Percentiles rank a stretch among this genome's conserved stretches.
Evolutionary conservation across 1,140 invertebrate genomes (phyloP).

Genomic region (Oncopodura yosiiana): DNA sequence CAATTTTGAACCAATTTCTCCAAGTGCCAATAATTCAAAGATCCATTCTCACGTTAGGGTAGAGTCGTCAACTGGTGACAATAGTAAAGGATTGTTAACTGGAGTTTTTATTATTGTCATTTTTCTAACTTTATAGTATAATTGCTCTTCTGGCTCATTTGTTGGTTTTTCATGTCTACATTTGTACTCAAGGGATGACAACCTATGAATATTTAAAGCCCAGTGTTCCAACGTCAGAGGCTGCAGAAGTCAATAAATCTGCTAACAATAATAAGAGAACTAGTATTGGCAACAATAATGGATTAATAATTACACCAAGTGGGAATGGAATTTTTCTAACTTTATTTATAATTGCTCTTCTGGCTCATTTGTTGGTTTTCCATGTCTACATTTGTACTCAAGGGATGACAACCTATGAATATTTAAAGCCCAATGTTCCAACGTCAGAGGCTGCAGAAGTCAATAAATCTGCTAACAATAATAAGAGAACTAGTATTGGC

Average conservation of each 20-base stretch:
- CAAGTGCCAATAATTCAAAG: no score
- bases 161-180: constrained; percentile 80
- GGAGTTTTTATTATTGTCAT: constrained; percentile 55
- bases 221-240: background rate
- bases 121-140: constrained; percentile 59
- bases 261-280: background rate
- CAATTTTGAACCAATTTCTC: no score
- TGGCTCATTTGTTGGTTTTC: constrained; percentile 80
- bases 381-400: constrained; percentile 75
- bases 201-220: constrained; percentile 67
- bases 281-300: no score
- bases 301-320: background rate
- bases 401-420: constrained; percentile 41
- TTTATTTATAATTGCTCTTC: constrained; percentile 60
- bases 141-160: constrained; percentile 72
- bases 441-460: no score
- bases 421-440: background rate
- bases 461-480: background rate
- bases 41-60: background rate
- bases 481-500: background rate
- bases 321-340: constrained; percentile 51
- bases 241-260: background rate
- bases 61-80: background rate
- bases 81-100: no score
- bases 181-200: constrained; percentile 68